A percentile compares a stretch with the other conserved stretches of the same genome.
Conservation (phyloP, 2,888 invertebrate genomes). For the Bugulina stolonifera region DNA sequence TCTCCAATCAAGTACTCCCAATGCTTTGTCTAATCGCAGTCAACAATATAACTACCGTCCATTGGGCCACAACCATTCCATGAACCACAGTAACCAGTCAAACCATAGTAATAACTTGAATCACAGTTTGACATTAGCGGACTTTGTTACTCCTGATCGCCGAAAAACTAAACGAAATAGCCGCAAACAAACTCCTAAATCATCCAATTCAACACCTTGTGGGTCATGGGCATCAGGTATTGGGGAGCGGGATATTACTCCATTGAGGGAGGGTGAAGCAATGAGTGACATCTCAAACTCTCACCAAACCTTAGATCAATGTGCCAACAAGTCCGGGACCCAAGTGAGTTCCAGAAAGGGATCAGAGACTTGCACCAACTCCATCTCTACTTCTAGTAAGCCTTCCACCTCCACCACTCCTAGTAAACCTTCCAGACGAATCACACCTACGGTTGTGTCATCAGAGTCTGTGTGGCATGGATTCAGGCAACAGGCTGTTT, state of each 20-base stretch:
- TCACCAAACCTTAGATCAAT: neutral
- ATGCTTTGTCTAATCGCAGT: too few relatives aligned
- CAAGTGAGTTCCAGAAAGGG: too few relatives aligned
- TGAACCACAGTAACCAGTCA: too few relatives aligned
- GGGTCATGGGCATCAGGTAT: neutral
- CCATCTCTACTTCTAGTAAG: neutral
- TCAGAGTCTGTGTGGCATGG: neutral
- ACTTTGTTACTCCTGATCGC: neutral
- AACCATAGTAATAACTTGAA: too few relatives aligned
- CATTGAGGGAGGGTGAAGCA: neutral
- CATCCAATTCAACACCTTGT: neutral
- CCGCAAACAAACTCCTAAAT: neutral
- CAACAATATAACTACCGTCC: too few relatives aligned
- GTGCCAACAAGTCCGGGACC: too few relatives aligned
- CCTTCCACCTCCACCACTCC: neutral
- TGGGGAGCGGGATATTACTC: neutral
- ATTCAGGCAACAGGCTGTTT: constrained; percentile 10
- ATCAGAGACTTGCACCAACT: too few relatives aligned
- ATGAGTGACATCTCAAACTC: neutral
- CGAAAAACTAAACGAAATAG: neutral
- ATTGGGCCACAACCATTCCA: too few relatives aligned
- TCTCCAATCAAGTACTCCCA: too few relatives aligned
- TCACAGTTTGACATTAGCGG: neutral
- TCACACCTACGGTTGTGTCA: constrained; percentile 11
- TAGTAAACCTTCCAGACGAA: neutral